Base-by-base conservation (phyloP, 2,797 vertebrate species). In the Luscinia megarhynchos region DNA sequence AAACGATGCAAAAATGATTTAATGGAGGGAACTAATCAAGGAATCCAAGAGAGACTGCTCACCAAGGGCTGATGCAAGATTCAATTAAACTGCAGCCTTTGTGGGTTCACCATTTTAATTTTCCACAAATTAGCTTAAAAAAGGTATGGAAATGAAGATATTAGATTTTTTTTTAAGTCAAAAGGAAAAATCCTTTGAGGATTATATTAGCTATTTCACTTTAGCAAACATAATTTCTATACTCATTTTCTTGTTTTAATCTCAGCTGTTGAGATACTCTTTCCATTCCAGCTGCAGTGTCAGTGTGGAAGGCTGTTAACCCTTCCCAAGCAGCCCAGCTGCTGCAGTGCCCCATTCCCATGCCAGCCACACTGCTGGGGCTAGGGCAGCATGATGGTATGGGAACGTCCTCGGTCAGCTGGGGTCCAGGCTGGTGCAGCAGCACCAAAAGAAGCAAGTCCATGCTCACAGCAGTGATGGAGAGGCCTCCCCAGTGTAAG, bases 51-150 rank as follows among this genome's bases (percentile, higher is more conserved):
- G 97, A 97, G 97, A 96, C 96, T 87, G 89, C 46, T 90, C 91
- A 95, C 94, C 91, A 48, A 88, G 84, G 96, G 70, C 95, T 95
- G 95, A 97, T 95, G 95, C 97, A 94, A 96, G 96, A 97, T 97
- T 97, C 98, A 98, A 98, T 98, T 98, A 98, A 97, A 97, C 97
- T 84, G 86, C 97, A 97, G 97, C 95, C 96, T 97, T 97, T 80
- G 92, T 95, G 97, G 97, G 96, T 96, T 98, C 95, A 96, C 96
- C 76, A 63, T 97, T 98, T 98, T 98, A 98, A 98, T 98, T 98
- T 98, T 97, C 98, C 97, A 98, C 98, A 98, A 98, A 98, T 98
- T 98, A 98, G 97, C 98, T 98, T 97, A 92, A 97, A 97, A 97
- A 97, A 97, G 97, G 97, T 95, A 96, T 98, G 97, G 97, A 98